A percentile compares a stretch with the other conserved stretches of the same genome.
These are phyloP conservation scores for Carassius carassius DNA, from an alignment of 2,113 vertebrate species.

Conservation along the genomic window DNA sequence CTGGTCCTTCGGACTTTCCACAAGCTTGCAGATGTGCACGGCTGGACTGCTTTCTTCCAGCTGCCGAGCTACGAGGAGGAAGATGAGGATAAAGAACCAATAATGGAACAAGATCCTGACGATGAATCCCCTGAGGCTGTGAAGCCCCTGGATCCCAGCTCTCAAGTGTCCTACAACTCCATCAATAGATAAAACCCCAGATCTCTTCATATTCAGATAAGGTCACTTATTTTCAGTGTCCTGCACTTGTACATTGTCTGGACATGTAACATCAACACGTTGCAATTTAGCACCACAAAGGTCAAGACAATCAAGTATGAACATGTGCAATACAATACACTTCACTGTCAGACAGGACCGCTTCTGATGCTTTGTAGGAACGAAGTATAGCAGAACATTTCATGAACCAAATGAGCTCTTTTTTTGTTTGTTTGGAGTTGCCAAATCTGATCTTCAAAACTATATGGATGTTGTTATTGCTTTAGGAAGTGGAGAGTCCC, in stretches of 20 bases:
- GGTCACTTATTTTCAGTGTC: background rate
- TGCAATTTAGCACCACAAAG: background rate
- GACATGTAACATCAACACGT: background rate
- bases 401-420: background rate
- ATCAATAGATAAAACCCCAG: constrained; percentile 66
- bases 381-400: background rate
- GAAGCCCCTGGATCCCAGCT: constrained; percentile 63
- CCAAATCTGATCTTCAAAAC: background rate
- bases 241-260: too few species aligned
- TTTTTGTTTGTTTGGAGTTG: too few species aligned
- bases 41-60: constrained; percentile 81
- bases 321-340: background rate
- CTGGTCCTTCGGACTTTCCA: constrained; percentile 84
- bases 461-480: background rate
- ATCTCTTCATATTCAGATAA: background rate
- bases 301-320: background rate
- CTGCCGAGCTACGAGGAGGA: constrained; percentile 70
- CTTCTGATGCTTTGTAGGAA: background rate
- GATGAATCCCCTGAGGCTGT: background rate
- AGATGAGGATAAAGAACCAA: constrained; percentile 69
- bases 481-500: background rate
- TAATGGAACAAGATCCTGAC: constrained; percentile 48
- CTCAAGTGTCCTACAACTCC: constrained; percentile 75
- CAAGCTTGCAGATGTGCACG: constrained; percentile 81
- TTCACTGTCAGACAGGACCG: background rate